Conservation (phyloP, 2,797 vertebrate species). For the Enteromius fasciolatus region DNA sequence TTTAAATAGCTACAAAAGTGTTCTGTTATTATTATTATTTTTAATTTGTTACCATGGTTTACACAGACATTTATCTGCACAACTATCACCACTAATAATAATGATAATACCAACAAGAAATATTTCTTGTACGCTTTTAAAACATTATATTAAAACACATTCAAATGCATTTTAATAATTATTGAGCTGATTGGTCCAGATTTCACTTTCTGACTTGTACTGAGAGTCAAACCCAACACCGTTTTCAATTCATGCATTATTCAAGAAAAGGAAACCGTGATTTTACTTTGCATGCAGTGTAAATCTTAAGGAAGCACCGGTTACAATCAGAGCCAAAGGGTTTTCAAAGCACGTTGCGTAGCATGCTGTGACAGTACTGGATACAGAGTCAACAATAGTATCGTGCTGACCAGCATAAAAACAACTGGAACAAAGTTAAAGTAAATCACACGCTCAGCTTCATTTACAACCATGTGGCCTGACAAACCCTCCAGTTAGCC, state of each 20-base stretch:
- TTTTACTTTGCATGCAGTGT: constrained; percentile 11
- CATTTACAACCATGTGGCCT: constrained; percentile 7
- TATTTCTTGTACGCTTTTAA: background rate
- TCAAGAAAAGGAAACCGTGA: constrained; percentile 21
- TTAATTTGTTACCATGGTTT: background rate
- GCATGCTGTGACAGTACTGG: background rate
- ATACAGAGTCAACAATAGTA: constrained; percentile 4
- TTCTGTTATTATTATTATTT: background rate
- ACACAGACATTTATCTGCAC: background rate
- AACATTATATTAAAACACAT: background rate
- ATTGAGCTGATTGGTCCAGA: background rate
- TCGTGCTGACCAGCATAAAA: background rate
- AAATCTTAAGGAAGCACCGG: background rate
- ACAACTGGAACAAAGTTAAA: background rate
- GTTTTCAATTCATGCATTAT: constrained; percentile 34
- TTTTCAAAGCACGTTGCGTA: background rate
- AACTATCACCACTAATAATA: background rate
- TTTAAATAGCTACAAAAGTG: background rate
- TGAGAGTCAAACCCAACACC: background rate
- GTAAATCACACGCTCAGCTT: constrained; percentile 9
- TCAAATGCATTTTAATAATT: background rate
- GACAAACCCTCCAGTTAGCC: constrained; percentile 13
- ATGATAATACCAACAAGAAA: background rate
- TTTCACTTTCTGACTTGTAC: background rate
- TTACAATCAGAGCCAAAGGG: constrained; percentile 3